Percentiles rank a stretch among this genome's conserved stretches.
phyloP scores from a whole-genome alignment of 2,888 invertebrate genomes.

The Morpho achilles region DNA sequence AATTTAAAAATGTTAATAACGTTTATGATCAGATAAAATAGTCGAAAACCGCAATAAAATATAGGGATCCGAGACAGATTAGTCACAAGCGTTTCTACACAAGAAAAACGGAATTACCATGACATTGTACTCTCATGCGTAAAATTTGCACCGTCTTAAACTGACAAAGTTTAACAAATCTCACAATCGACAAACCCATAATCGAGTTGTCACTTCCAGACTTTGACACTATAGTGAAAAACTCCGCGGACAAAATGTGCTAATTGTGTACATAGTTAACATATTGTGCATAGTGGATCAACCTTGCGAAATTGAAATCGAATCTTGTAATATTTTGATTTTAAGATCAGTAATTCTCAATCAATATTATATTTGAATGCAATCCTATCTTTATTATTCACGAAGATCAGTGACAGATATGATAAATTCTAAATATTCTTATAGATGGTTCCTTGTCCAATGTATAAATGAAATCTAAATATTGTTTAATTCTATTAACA shows the following conservation, averaged over 20 bases:
- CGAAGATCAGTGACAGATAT: neutral
- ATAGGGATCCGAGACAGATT: too few relatives aligned
- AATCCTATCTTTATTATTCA: neutral
- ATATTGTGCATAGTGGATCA: constrained; percentile 15
- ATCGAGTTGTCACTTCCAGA: constrained; percentile 46
- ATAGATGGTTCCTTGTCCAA: neutral
- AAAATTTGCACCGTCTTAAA: constrained; percentile 6
- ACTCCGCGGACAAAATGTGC: constrained; percentile 36
- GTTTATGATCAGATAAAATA: too few relatives aligned
- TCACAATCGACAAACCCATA: constrained; percentile 33
- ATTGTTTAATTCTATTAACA: neutral
- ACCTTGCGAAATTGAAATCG: neutral
- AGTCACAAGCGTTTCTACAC: constrained; percentile 1
- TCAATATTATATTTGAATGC: neutral
- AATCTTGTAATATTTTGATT: neutral
- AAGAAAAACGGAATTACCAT: neutral
- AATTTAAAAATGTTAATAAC: too few relatives aligned
- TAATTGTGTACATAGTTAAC: constrained; percentile 31
- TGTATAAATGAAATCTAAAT: neutral
- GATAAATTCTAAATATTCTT: neutral
- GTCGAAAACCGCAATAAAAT: too few relatives aligned
- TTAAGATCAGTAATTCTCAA: neutral
- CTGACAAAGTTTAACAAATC: constrained; percentile 23
- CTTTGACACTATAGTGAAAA: constrained; percentile 25
- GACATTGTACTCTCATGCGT: constrained; percentile 18